Evolutionary conservation across 2,797 vertebrate genomes (phyloP).

Genomic region (Discoglossus pictus): DNA sequence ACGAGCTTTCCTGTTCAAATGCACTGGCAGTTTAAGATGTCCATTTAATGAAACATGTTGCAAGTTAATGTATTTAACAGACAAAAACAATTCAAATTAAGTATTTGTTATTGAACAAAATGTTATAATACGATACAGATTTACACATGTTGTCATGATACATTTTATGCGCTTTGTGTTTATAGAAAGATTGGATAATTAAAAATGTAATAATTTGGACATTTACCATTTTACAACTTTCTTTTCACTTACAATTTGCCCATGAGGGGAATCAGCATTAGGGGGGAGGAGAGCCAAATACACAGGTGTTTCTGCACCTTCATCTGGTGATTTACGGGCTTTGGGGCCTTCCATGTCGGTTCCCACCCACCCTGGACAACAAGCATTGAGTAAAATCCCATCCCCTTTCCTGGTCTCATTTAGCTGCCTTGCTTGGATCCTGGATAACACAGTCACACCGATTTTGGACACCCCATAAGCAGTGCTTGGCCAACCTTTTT

Average conservation of each 20-base stretch:
- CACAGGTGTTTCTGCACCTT: slow-evolving; percentile 84
- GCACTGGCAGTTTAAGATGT: too few relatives aligned
- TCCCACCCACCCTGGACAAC: slow-evolving; percentile 89
- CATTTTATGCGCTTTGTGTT: too few relatives aligned
- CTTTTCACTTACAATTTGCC: slow-evolving; percentile 80
- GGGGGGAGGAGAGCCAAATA: slow-evolving; percentile 85
- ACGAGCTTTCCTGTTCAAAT: too few relatives aligned
- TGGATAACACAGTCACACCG: slow-evolving; percentile 86
- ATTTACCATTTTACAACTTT: slow-evolving; percentile 78
- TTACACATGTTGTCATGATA: too few relatives aligned
- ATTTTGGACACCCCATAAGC: slow-evolving; percentile 88
- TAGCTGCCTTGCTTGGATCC: slow-evolving; percentile 79
- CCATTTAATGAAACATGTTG: too few relatives aligned
- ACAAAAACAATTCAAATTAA: too few relatives aligned
- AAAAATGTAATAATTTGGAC: too few relatives aligned
- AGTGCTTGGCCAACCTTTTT: slow-evolving; percentile 81
- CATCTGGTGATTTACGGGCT: slow-evolving; percentile 80
- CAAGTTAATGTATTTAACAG: too few relatives aligned
- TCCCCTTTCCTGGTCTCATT: slow-evolving; percentile 75
- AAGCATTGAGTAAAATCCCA: slow-evolving; percentile 85
- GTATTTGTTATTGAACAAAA: too few relatives aligned
- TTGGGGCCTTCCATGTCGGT: slow-evolving; percentile 82
- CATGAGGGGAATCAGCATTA: slow-evolving; percentile 78
- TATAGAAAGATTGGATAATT: too few relatives aligned
- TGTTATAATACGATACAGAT: too few relatives aligned